These are phyloP conservation scores for Nycticebus coucang DNA, from an alignment of 2,113 vertebrate species.

Conservation along the genomic window DNA sequence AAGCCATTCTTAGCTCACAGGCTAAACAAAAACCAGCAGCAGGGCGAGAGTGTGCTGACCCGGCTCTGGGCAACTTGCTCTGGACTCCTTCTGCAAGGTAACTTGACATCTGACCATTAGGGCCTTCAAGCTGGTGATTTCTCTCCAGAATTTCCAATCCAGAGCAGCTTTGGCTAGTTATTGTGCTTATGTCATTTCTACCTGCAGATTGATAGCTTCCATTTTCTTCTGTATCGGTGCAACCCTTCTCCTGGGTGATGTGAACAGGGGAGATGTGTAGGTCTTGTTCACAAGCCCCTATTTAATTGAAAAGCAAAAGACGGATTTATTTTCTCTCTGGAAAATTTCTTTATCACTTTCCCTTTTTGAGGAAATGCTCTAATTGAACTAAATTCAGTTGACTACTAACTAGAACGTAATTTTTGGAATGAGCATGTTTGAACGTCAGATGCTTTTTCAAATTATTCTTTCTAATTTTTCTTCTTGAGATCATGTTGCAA, in stretches of 20 bases:
- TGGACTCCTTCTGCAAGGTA: no score
- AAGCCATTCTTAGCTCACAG: background rate
- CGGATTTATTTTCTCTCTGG: background rate
- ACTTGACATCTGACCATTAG: background rate
- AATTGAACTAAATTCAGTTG: constrained; percentile 41
- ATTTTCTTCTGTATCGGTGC: background rate
- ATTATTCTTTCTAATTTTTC: background rate
- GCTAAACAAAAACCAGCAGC: background rate
- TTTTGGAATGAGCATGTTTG: background rate
- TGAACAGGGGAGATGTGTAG: background rate
- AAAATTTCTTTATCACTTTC: background rate
- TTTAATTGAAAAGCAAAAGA: background rate
- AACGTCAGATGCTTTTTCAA: constrained; percentile 25
- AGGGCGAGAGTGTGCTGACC: background rate
- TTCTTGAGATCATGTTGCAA: constrained; percentile 8
- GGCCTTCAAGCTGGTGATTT: background rate
- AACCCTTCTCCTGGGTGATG: fast-evolving
- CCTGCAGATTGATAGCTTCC: background rate
- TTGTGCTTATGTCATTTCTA: background rate
- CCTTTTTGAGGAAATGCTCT: constrained; percentile 49
- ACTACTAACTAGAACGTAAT: background rate
- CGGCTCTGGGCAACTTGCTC: no score
- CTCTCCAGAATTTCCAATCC: background rate
- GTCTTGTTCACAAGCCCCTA: background rate
- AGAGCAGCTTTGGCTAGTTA: background rate